A percentile compares a stretch with the other conserved stretches of the same genome.
These are phyloP conservation scores for Echeneis naucrates DNA, from an alignment of 2,797 vertebrate species.

Conservation along the genomic window DNA sequence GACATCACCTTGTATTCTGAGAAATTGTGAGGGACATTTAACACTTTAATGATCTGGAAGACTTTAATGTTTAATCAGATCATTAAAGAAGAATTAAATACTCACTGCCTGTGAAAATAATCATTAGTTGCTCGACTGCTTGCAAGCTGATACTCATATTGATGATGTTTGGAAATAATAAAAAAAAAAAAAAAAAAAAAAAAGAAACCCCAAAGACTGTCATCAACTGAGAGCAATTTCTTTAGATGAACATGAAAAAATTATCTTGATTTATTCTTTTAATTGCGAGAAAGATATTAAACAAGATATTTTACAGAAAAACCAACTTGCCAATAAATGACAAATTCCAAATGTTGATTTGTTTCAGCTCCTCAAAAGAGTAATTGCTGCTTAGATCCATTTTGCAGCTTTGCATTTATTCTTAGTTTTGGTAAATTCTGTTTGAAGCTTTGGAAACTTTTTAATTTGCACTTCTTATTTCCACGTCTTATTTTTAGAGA, in stretches of 20 bases:
- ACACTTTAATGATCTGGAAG: too few relatives aligned
- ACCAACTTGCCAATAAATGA: neutral
- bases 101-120: too few relatives aligned
- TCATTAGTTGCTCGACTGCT: too few relatives aligned
- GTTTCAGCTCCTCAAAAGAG: constrained; percentile 23
- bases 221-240: neutral
- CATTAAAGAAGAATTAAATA: too few relatives aligned
- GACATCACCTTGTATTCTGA: too few relatives aligned
- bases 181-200: too few relatives aligned
- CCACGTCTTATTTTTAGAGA: neutral
- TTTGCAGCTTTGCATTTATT: neutral
- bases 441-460: neutral
- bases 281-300: neutral
- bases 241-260: neutral
- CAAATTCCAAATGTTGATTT: constrained; percentile 14
- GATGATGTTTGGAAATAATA: neutral
- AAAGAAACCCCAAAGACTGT: too few relatives aligned
- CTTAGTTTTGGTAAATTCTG: neutral
- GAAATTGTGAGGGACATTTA: too few relatives aligned
- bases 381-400: neutral
- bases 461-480: neutral
- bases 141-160: neutral
- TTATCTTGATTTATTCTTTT: neutral
- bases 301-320: too few relatives aligned
- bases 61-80: too few relatives aligned